These are phyloP conservation scores for Ectemnius cavifrons DNA, from an alignment of 2,888 invertebrate species.

Conservation along the genomic window DNA sequence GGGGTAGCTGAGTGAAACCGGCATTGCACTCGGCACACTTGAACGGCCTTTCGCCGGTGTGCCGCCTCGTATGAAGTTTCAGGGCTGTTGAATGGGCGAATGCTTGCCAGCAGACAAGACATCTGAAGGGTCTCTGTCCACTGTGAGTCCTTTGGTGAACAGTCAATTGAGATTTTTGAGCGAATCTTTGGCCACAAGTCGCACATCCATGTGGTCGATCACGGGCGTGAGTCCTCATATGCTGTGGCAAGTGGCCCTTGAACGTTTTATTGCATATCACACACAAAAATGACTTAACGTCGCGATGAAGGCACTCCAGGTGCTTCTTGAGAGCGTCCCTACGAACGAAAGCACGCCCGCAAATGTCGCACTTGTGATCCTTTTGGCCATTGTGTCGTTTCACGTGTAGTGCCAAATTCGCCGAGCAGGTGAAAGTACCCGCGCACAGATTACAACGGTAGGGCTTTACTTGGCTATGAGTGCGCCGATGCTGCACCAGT, in stretches of 20 bases:
- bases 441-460: constrained; percentile 86
- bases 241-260: constrained; percentile 90
- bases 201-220: constrained; percentile 88
- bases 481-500: constrained; percentile 86
- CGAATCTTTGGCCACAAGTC: constrained; percentile 88
- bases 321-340: constrained; percentile 88
- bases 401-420: constrained; percentile 78
- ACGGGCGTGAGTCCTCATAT: constrained; percentile 89
- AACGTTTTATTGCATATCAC: constrained; percentile 89
- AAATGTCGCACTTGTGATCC: constrained; percentile 88
- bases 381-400: constrained; percentile 86
- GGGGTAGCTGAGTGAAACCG: constrained; percentile 90
- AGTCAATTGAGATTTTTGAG: constrained; percentile 90
- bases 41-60: constrained; percentile 93
- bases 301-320: constrained; percentile 86
- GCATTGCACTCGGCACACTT: constrained; percentile 82
- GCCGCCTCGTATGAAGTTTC: constrained; percentile 89
- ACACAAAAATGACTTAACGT: constrained; percentile 87
- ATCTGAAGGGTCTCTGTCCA: constrained; percentile 90
- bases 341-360: constrained; percentile 88
- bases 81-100: constrained; percentile 92
- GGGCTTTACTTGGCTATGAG: constrained; percentile 86
- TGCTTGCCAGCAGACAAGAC: constrained; percentile 88
- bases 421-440: constrained; percentile 83
- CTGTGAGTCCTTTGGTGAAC: constrained; percentile 92